Evolutionary conservation across 2,797 vertebrate genomes (phyloP), one percentile per base, ranked within the genome.

Genomic region (Tadarida brasiliensis): DNA sequence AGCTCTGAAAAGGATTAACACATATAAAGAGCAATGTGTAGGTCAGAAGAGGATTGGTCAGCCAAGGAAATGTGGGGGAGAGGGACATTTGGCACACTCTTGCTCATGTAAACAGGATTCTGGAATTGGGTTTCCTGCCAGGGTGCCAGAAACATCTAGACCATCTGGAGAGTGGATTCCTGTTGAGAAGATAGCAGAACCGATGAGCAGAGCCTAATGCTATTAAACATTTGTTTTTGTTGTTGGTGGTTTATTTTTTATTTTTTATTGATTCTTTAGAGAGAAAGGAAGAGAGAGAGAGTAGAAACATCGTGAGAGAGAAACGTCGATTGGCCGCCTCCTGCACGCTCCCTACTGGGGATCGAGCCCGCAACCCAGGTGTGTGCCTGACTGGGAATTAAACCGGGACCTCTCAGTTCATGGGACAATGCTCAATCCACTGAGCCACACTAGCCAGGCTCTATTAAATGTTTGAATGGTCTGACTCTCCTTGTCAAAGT

Each of bases 401-500:
- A 44, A 44, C 39, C 7, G 39, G 39, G 39, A 44, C 39, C 39
- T 44, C 39, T 44, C 39, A 44, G 39, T 44, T 7, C 39, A 4
- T 44, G 39, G 39, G 39, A 7, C 39, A 44, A 7, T 44, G 39
- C 39, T 44, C 39, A 44, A 7, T 44, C 39, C 39, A 44, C 39
- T 44, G 39, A 44, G 39, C 39, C 39, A 44, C 39, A 44, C 39
- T 7, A 44, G 39, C 39, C 39, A 44, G 39, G 39, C 39, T 44
- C 68, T 67, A 68, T 26, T 59, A 57, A 96, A 81, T 33, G 90
- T 82, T 70, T 63, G 65, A 87, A 51, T 84, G 24, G 9, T 81
- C 49, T 39, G 54, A 81, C 49, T 92, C 7, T 51, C 14, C 51
- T 83, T 81, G 49, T 94, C 88, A 80, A 96, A 54, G 65, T 73